A percentile compares a stretch with the other conserved stretches of the same genome.
phyloP scores from a whole-genome alignment of 2,888 invertebrate genomes.

The Limnephilus auricula region DNA sequence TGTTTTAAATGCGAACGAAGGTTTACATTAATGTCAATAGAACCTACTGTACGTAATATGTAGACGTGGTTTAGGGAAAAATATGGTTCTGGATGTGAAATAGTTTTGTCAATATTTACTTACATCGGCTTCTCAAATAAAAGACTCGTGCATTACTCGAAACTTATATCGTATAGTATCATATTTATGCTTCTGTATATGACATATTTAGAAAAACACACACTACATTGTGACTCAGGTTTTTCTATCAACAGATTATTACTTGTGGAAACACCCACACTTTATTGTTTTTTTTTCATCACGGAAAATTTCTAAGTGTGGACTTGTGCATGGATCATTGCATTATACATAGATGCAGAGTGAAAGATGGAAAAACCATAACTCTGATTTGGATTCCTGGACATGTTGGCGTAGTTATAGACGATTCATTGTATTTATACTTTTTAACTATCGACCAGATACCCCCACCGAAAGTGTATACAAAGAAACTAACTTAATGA shows the following conservation, averaged over 20 bases:
- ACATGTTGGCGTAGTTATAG: too few relatives aligned
- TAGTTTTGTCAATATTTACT: neutral
- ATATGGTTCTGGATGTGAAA: neutral
- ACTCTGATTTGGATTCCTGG: too few relatives aligned
- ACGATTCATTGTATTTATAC: too few relatives aligned
- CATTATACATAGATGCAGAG: neutral
- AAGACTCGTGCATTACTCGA: neutral
- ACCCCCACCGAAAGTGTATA: too few relatives aligned
- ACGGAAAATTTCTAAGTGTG: neutral
- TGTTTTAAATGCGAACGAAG: neutral
- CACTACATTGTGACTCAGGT: neutral
- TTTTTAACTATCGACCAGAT: too few relatives aligned
- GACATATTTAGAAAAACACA: neutral
- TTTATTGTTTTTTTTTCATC: neutral
- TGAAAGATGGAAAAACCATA: too few relatives aligned
- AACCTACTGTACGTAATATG: neutral
- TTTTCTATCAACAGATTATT: neutral
- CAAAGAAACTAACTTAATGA: too few relatives aligned
- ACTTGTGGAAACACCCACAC: neutral
- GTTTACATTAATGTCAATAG: neutral
- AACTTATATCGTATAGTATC: neutral
- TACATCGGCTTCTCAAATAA: neutral
- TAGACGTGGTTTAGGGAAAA: neutral
- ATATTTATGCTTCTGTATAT: neutral
- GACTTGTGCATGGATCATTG: neutral